Conservation (phyloP, 2,888 invertebrate genomes). For the Drosophila monieri region DNA sequence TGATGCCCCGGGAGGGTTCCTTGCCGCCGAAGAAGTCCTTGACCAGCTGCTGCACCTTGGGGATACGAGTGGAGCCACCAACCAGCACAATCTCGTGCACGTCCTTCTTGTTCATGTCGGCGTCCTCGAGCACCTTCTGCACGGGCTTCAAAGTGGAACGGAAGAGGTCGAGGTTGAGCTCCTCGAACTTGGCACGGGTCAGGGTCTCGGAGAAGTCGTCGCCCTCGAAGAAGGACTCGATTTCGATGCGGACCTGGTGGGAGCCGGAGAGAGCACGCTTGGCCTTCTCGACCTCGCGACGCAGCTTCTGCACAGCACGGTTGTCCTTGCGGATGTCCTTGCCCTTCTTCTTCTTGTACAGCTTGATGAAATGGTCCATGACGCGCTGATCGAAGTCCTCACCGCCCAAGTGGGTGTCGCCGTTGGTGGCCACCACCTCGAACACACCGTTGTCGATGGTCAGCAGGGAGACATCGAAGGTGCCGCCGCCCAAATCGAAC, state of each 20-base stretch:
- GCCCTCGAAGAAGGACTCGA: constrained; percentile 98
- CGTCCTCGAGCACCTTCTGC: constrained; percentile 97
- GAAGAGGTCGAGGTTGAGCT: constrained; percentile 96
- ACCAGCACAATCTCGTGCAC: constrained; percentile 99
- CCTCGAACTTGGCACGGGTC: constrained; percentile 99
- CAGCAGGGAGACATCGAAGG: constrained; percentile 98
- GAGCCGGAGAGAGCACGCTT: constrained; percentile 96
- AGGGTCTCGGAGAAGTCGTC: constrained; percentile 99
- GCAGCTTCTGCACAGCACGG: constrained; percentile 96
- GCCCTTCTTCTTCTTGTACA: constrained; percentile 99
- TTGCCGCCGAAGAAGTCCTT: constrained; percentile 98
- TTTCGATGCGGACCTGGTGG: constrained; percentile 98
- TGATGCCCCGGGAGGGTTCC: constrained; percentile 98
- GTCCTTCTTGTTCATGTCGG: constrained; percentile 99
- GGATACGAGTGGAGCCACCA: constrained; percentile 99
- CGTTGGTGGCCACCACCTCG: constrained; percentile 88
- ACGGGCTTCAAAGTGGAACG: constrained; percentile 97
- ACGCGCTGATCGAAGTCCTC: constrained; percentile 99
- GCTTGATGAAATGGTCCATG: constrained; percentile 99
- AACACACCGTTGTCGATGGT: constrained; percentile 99
- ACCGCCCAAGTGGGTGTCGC: constrained; percentile 99
- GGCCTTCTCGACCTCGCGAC: constrained; percentile 98
- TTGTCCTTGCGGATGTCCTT: constrained; percentile 98
- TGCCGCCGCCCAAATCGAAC: constrained; percentile 99
- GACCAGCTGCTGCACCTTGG: constrained; percentile 97